phyloP scores from a whole-genome alignment of 2,797 vertebrate species.

The Xenentodon cancila region DNA sequence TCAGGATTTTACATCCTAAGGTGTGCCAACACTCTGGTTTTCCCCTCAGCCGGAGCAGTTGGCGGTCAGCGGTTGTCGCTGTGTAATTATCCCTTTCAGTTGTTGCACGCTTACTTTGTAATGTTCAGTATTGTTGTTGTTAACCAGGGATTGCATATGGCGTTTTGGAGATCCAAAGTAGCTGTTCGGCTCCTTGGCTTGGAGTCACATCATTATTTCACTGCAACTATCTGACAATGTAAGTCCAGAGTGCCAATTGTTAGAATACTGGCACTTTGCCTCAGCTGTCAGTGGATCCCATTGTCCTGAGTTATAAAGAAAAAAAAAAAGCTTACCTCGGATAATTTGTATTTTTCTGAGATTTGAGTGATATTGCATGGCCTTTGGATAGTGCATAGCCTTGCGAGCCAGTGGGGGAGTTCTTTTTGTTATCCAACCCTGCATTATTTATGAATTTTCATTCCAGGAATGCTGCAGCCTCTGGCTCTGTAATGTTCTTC shows the following conservation, averaged over 20 bases:
- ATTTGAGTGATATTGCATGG: constrained; percentile 72
- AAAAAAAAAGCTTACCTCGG: constrained; percentile 38
- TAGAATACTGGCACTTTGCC: constrained; percentile 48
- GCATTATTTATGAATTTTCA: constrained; percentile 85
- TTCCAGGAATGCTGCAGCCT: constrained; percentile 81
- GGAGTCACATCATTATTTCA: constrained; percentile 61
- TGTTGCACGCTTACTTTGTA: constrained; percentile 50
- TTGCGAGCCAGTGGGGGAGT: constrained; percentile 70
- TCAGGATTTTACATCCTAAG: constrained; percentile 32
- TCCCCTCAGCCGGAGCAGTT: constrained; percentile 35
- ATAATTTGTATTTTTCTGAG: constrained; percentile 70
- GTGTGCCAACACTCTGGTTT: constrained; percentile 15
- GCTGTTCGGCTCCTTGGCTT: constrained; percentile 49
- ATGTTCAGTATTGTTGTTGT: constrained; percentile 46
- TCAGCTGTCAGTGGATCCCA: constrained; percentile 43
- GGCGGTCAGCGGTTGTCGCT: constrained; percentile 26
- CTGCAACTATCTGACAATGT: constrained; percentile 57
- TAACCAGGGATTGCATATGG: constrained; percentile 52
- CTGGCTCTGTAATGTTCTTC: constrained; percentile 72
- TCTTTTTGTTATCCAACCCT: constrained; percentile 79
- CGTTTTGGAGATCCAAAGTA: constrained; percentile 51
- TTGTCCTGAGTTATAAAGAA: constrained; percentile 51
- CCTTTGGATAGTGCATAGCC: constrained; percentile 67
- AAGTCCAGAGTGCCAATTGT: constrained; percentile 40
- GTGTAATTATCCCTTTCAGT: constrained; percentile 54